phyloP scores from a whole-genome alignment of 2,888 invertebrate genomes.

The Aphodius granarius region DNA sequence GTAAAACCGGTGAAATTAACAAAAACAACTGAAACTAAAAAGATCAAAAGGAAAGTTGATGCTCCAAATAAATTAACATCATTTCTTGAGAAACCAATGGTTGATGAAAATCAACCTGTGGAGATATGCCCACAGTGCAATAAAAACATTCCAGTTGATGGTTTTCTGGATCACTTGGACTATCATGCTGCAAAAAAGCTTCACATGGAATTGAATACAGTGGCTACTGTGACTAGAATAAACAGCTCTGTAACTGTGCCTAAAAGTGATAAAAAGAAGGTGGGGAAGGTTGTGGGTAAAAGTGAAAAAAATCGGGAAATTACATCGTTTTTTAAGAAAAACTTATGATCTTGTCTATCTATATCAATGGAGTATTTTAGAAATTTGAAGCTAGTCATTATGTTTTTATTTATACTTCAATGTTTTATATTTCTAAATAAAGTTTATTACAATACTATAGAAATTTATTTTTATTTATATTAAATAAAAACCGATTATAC shows the following conservation, averaged over 20 bases:
- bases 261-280: neutral
- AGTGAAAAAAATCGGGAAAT: slow-evolving; percentile 25
- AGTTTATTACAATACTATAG: neutral
- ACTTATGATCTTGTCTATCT: slow-evolving; percentile 17
- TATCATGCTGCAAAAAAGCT: slow-evolving; percentile 83
- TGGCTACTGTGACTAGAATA: neutral
- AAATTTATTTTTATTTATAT: no score
- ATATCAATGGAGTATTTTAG: no score
- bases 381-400: neutral
- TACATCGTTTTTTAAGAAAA: slow-evolving; percentile 24
- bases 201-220: slow-evolving; percentile 63
- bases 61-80: slow-evolving; percentile 23
- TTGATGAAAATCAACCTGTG: slow-evolving; percentile 19
- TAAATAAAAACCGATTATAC: no score
- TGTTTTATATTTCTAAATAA: neutral
- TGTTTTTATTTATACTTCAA: neutral
- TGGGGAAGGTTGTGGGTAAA: slow-evolving; percentile 10
- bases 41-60: slow-evolving; percentile 28
- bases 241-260: neutral
- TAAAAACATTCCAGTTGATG: slow-evolving; percentile 58
- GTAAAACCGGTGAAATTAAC: slow-evolving; percentile 24
- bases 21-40: slow-evolving; percentile 29
- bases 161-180: slow-evolving; percentile 72
- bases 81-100: slow-evolving; percentile 41
- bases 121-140: slow-evolving; percentile 67